Evolutionary conservation across 1,140 invertebrate genomes (phyloP).

Genomic region (Lordiphosa mommai): DNA sequence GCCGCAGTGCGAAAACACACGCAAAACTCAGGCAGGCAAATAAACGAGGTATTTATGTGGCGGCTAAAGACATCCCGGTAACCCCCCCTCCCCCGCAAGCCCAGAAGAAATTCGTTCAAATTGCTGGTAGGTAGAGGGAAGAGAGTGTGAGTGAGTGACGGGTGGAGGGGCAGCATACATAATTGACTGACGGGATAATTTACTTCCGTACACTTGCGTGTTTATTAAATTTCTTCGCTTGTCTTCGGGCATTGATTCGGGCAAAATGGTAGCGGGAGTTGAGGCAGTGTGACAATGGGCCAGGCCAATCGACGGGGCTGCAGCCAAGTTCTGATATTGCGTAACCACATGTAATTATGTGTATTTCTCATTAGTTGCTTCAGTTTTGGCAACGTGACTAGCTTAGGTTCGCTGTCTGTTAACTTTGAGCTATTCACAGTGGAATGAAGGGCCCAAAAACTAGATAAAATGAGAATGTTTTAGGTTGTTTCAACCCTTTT

Average conservation of each 20-base stretch:
- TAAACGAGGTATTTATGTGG: constrained; percentile 74
- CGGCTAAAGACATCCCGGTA: constrained; percentile 36
- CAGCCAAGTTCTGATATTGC: constrained; percentile 41
- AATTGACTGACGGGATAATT: constrained; percentile 74
- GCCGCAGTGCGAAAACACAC: constrained; percentile 23
- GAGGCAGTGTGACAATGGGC: constrained; percentile 13
- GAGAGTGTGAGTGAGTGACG: neutral
- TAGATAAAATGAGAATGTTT: neutral
- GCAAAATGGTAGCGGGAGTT: neutral
- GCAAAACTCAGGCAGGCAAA: constrained; percentile 38
- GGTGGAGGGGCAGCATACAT: constrained; percentile 43
- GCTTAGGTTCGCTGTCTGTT: constrained; percentile 20
- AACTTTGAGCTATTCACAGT: constrained; percentile 20
- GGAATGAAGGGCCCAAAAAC: constrained; percentile 4
- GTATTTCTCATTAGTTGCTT: constrained; percentile 64
- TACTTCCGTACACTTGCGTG: constrained; percentile 75
- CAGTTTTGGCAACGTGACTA: constrained; percentile 53
- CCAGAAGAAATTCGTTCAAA: constrained; percentile 4
- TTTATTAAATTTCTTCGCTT: constrained; percentile 74
- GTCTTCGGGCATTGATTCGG: constrained; percentile 66
- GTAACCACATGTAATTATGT: constrained; percentile 70
- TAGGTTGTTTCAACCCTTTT: too few species aligned
- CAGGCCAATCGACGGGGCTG: constrained; percentile 1
- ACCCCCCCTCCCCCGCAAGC: neutral
- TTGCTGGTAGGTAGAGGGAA: constrained; percentile 6